A percentile compares a stretch with the other conserved stretches of the same genome.
Evolutionary conservation across 2,113 vertebrate genomes (phyloP).

Genomic region (Isichthys henryi): DNA sequence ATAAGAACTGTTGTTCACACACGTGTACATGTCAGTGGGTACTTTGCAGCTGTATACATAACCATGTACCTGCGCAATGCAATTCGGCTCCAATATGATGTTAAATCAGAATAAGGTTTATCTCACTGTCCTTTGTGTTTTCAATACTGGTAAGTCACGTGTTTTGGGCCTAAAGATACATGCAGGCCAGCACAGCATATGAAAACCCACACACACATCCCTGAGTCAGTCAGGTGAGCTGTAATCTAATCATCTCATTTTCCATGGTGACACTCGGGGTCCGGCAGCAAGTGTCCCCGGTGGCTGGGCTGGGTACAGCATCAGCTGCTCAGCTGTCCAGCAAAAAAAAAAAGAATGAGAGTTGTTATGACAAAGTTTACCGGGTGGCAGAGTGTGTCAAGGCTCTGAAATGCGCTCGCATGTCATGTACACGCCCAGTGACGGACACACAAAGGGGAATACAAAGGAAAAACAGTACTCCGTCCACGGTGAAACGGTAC

Average conservation of each 20-base stretch:
- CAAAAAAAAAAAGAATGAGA: constrained; percentile 75
- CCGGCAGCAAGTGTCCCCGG: not conserved
- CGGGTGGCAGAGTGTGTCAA: constrained; percentile 82
- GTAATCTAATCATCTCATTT: constrained; percentile 61
- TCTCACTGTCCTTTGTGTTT: not conserved
- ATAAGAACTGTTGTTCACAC: not conserved
- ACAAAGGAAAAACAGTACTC: constrained; percentile 76
- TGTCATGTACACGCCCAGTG: constrained; percentile 80
- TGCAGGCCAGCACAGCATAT: not conserved
- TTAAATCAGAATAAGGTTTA: not conserved
- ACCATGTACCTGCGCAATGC: not conserved
- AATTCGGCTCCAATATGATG: not conserved
- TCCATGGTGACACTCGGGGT: constrained; percentile 56
- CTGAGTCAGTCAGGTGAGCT: constrained; percentile 57
- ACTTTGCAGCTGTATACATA: not conserved
- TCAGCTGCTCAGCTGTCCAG: constrained; percentile 83
- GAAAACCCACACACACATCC: not conserved
- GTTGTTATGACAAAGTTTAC: constrained; percentile 82
- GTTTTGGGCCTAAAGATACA: not conserved
- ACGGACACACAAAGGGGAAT: constrained; percentile 55
- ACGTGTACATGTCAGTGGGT: not conserved
- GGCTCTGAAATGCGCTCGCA: constrained; percentile 76
- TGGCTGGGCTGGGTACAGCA: constrained; percentile 73
- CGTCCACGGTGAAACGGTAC: constrained; percentile 64
- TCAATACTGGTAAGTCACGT: not conserved